Base-by-base conservation (phyloP, 1,140 invertebrate species). In the Nasonia vitripennis region DNA sequence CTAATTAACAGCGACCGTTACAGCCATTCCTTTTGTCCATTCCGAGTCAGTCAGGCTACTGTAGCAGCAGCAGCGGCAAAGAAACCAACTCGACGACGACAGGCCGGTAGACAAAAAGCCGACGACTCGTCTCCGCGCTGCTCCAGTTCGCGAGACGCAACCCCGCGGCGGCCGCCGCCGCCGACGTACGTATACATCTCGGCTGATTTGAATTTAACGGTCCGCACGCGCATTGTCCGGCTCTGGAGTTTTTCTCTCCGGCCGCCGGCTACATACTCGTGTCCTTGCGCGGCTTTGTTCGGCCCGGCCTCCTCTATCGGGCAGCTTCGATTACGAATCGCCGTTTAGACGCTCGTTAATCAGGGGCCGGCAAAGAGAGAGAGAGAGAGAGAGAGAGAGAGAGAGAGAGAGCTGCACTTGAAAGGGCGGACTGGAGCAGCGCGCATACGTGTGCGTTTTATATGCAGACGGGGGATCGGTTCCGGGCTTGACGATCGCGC, bases 321-420 rank as follows among this genome's bases (percentile, higher is more conserved):
- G 17, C 55, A 55, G 51, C 55, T 20, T 62, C 55, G 55, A 62
- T 62, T 62, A 62, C 55, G 55, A 62, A 62, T 62, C 20, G 79
- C 81, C 79, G 86, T 87, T 87, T 87, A 87, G 67, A 87, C 70
- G 80, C 78, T 87, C 83, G 78, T 87, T 87, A 82, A 86, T 87
- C 83, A 87, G 81, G 81, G 17, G 20, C 55, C 55, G 2, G 17
- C 12, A 55, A 17, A 55, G 34, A 37, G 34, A 37, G 34, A 37
- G 34, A 37, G 34, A n/a, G 17, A 62, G 55, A 37, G 55, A 62
- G 11, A 51, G 55, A 62, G 7, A n/a, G 17, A 62, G 55, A 37
- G 20, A 62, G 11, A 51, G 20, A 62, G 7, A n/a, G 17, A n/a
- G 55, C 55, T 27, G 85, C 83, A 71, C n/a, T 11, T 68, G 37